Evolutionary conservation across 2,888 invertebrate species (phyloP), one percentile per base, ranked within the genome.

Genomic region (Andrena camellia): DNA sequence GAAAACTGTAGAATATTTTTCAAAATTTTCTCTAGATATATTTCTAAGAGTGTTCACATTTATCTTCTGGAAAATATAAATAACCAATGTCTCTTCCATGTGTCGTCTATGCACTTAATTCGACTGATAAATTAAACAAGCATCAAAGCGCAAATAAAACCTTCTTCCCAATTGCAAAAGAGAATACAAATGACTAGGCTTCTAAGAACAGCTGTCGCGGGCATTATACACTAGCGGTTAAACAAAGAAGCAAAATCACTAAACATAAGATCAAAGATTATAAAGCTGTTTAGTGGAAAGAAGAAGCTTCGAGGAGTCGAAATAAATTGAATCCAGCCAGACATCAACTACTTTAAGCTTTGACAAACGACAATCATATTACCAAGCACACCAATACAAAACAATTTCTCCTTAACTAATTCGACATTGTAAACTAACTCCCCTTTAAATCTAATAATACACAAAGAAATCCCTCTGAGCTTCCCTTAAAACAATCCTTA

Each of bases 221-320:
- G 62, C 48, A 75, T 3, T 48, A 20, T 23, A 20, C 26, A 63
- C 17, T 2, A 2, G 33, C 29, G 20, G 54, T 23, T 63, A 57
- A 31, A 70, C 5, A 29, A 33, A 57, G 10, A 77, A 74, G 73
- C 17, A 62, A 7, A 54, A 64, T 59, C 13, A 26, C 23, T 29
- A n/a, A 33, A 13, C 48, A 20, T 35, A 23, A 29, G 7, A 50
- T 7, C 2, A 35, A 7, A 50, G 35, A 33, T 13, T 4, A 10
- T 29, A 66, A 62, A 63, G 68, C 29, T 50, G 42, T 57, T 8
- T n/a, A 26, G 13, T 1, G 4, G 20, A n/a, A 50, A n/a, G 50
- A n/a, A 57, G 42, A 33, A 62, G 48, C 4, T 29, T 31, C 1
- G n/a, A 35, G 10, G 50, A 54, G 52, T 29, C 62, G 59, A 52